phyloP scores from a whole-genome alignment of 2,113 vertebrate genomes.

The Pachyramphus minor region DNA sequence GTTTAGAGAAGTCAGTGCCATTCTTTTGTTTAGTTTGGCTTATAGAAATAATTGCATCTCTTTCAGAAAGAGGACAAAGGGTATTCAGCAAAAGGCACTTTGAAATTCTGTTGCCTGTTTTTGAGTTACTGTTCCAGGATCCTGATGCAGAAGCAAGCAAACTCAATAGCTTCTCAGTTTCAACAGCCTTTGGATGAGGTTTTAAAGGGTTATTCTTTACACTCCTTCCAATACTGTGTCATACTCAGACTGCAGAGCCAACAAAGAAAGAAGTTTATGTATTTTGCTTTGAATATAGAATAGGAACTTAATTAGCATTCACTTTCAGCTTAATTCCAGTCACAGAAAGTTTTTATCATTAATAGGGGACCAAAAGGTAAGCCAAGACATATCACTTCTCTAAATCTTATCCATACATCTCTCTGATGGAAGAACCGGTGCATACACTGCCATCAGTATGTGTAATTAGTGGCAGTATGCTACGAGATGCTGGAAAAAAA shows the following conservation, averaged over 20 bases:
- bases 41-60: not conserved
- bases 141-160: not conserved
- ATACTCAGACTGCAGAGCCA: not conserved
- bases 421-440: not conserved
- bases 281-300: not conserved
- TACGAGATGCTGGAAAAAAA: not conserved
- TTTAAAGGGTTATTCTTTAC: not conserved
- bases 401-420: not conserved
- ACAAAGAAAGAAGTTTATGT: not conserved
- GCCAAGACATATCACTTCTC: not conserved
- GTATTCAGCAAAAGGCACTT: not conserved
- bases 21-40: not conserved
- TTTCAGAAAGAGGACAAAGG: not conserved
- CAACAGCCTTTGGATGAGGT: not conserved
- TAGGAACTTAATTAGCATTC: not conserved
- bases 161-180: not conserved
- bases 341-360: not conserved
- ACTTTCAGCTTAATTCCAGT: not conserved
- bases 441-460: not conserved
- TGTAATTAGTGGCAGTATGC: not conserved
- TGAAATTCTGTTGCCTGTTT: not conserved
- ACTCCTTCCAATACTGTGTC: not conserved
- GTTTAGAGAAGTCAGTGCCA: not conserved
- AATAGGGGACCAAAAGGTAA: not conserved
- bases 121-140: not conserved